phyloP scores from a whole-genome alignment of 2,113 vertebrate genomes.

The Acinonyx jubatus region DNA sequence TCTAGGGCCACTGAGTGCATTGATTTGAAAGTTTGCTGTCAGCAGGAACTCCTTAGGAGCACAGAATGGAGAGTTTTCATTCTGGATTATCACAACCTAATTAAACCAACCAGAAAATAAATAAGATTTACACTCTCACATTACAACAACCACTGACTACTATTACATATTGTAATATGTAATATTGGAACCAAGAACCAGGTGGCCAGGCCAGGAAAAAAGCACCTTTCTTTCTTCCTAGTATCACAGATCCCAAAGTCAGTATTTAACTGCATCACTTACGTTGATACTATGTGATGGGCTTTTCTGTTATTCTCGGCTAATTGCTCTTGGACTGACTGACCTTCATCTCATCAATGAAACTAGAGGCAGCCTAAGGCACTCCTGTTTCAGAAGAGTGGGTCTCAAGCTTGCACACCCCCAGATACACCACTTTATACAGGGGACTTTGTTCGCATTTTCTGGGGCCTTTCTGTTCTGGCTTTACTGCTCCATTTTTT shows the following conservation, averaged over 20 bases:
- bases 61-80: neutral
- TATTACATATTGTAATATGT: neutral
- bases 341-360: neutral
- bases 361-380: neutral
- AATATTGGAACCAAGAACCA: neutral
- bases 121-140: neutral
- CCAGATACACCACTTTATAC: neutral
- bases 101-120: neutral
- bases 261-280: neutral
- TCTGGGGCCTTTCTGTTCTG: neutral
- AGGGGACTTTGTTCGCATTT: neutral
- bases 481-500: neutral
- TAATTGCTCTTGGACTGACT: neutral
- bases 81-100: neutral
- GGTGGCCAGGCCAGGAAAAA: neutral
- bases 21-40: neutral
- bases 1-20: neutral
- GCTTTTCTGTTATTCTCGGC: neutral
- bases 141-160: neutral
- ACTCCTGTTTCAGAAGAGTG: neutral
- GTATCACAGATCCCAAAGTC: neutral
- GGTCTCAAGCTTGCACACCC: neutral
- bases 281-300: neutral
- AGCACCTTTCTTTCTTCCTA: neutral
- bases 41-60: neutral